Conservation (phyloP, 2,797 vertebrate genomes). For the Centropyge bicolor region DNA sequence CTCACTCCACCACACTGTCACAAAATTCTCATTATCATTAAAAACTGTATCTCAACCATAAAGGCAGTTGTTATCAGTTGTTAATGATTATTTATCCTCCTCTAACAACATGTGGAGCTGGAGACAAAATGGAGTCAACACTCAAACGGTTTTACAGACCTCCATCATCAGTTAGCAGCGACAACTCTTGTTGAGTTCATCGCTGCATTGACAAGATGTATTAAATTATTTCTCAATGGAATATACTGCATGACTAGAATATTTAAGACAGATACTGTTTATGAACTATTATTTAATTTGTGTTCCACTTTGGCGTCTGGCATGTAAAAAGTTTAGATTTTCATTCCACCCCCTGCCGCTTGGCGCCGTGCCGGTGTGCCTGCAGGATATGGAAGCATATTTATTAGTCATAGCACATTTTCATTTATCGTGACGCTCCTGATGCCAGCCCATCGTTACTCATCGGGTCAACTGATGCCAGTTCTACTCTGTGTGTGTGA, state of each 20-base stretch:
- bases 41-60: neutral
- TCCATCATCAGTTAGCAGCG: conserved; percentile 36
- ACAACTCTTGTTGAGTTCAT: conserved; percentile 45
- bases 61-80: conserved; percentile 7
- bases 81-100: conserved; percentile 30
- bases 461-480: conserved; percentile 62
- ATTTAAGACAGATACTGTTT: conserved; percentile 79
- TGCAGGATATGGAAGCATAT: conserved; percentile 63
- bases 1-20: neutral
- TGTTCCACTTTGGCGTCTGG: conserved; percentile 56
- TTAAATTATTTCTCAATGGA: conserved; percentile 84
- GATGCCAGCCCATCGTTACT: conserved; percentile 47
- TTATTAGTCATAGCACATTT: conserved; percentile 80
- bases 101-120: conserved; percentile 18
- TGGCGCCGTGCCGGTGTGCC: conserved; percentile 44
- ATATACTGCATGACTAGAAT: conserved; percentile 83
- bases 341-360: conserved; percentile 44
- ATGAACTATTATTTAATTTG: conserved; percentile 72
- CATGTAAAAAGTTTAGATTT: conserved; percentile 47
- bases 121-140: conserved; percentile 27
- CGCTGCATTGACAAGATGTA: conserved; percentile 55
- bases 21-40: neutral
- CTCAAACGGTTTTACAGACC: neutral
- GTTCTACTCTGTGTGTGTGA: conserved; percentile 57
- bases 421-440: conserved; percentile 67